Evolutionary conservation across 2,113 vertebrate genomes (phyloP), one percentile per base, ranked within the genome.

Genomic region (Centropus bengalensis): DNA sequence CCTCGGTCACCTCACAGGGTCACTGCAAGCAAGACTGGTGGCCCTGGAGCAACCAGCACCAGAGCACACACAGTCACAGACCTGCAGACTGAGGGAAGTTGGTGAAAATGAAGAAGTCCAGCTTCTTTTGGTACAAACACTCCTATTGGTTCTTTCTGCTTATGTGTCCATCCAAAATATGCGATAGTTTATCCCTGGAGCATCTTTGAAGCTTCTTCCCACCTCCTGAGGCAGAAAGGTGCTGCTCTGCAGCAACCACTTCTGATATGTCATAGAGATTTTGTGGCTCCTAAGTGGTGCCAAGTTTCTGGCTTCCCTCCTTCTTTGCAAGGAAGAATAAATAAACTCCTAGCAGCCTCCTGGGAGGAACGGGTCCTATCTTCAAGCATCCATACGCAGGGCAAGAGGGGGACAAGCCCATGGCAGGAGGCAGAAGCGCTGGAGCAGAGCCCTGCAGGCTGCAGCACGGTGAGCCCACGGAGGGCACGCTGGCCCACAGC

Each of bases 341-440:
- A 76, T 13, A 27, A 79, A 58, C 12, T 51, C 28, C 78, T 14
- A 5, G 22, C 6, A 52, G 45, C 5, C 19, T 51, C 71, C 56
- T 3, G 1, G 4, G 28, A 10, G 51, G 64, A 71, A 40, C 0
- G 5, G 45, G 18, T 52, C 38, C 40, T 78, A 22, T 3, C 52
- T 70, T 67, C 32, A n/a, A 47, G 52, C n/a, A 12, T 18, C 22
- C 36, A 26, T 13, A 56, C 78, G 82, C 32, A 23, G 47, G 42
- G 27, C 36, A n/a, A 47, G 26, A 81, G 20, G n/a, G 38, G 45
- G 63, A n/a, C 0, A 0, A 62, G 60, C 10, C 0, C 1, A 30
- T 2, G 17, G 60, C 55, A 66, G 74, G 40, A 87, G 28, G 52
- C 62, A 70, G 68, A 56, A 44, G 49, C 0, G 47, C 19, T 18